Evolutionary conservation across 2,113 vertebrate genomes (phyloP), one percentile per base, ranked within the genome.

Genomic region (Apteryx mantelli): DNA sequence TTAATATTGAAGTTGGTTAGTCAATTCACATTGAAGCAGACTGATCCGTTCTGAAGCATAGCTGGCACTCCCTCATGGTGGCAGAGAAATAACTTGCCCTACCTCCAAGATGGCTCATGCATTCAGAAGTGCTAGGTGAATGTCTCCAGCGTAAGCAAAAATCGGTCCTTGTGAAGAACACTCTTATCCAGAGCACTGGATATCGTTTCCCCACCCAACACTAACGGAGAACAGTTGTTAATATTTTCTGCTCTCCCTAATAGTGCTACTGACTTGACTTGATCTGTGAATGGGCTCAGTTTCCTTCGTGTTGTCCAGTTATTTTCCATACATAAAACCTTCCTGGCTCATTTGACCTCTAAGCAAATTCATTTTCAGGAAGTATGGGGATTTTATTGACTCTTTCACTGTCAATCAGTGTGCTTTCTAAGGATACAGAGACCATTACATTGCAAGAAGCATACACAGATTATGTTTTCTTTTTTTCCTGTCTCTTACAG

Each of bases 341-440:
- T 63, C 60, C 69, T 76, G 61, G 73, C 34, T 83, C 22, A 9
- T 52, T 44, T 74, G 40, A 84, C 26, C 61, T 64, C 8, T 25
- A 82, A 75, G 46, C 10, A 64, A 91, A 85, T 64, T 56, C 80
- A 60, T 19, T 89, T 25, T 78, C 61, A 84, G 91, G 75, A 93
- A 95, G 86, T 32, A 9, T 46, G 38, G 48, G 21, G 52, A 84
- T 71, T 79, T 89, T 3, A 56, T 80, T 83, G 85, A 60, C 48
- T 76, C 18, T 84, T 73, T 63, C 63, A n/a, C 11, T 25, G 20
- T 86, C 40, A 70, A 30, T 56, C 40, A 74, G 14, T 8, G 20
- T 56, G 25, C 55, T 88, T 91, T 64, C 50, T 40, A 68, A 52
- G 52, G 50, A 71, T n/a, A 50, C 34, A 11, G 28, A 77, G 73